Evolutionary conservation across 2,797 vertebrate genomes (phyloP), one percentile per base, ranked within the genome.

Genomic region (Acanthiza pusilla): DNA sequence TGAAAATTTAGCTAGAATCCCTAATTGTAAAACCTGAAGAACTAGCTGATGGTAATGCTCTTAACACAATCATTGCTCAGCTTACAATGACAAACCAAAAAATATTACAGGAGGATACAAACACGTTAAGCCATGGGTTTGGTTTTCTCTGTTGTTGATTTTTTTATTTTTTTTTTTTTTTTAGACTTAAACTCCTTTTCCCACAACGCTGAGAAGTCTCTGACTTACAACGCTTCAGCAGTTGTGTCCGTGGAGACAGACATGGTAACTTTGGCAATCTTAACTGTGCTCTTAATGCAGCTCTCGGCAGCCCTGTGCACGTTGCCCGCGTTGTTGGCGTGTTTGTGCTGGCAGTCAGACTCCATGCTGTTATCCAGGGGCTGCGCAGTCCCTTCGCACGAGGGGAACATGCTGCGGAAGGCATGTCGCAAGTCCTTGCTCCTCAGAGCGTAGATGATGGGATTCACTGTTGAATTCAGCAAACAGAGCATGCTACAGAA

Each of bases 201-300:
- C 97, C 77, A 61, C 88, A 74, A 77, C 0, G 13, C 74, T 55
- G 82, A 91, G 92, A 95, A 93, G 94, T 88, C 32, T 95, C 84
- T 91, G 94, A 90, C 97, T 98, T 98, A 98, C 97, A 99, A 98
- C 3, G 99, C 99, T 97, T 99, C 99, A 10, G 99, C 99, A 88
- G 99, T 99, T 8, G 99, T 99, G 97, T 99, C 99, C n/a, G 99
- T 99, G 36, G 99, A 99, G 92, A 99, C 99, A 89, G 99, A 99
- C 98, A 99, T 99, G 89, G 99, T 99, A 96, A 99, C 99, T 99
- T 99, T 99, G 98, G 99, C 99, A 96, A 99, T 99, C 99, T 99
- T 99, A 98, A 99, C 99, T 96, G 99, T 99, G 98, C 99, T 99
- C 98, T 99, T 99, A 97, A 99, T 99, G 82, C 99, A 99, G 97